Percentiles rank a stretch among this genome's conserved stretches.
Conservation (phyloP, 2,888 invertebrate species). For the Sepioteuthis lessoniana region DNA sequence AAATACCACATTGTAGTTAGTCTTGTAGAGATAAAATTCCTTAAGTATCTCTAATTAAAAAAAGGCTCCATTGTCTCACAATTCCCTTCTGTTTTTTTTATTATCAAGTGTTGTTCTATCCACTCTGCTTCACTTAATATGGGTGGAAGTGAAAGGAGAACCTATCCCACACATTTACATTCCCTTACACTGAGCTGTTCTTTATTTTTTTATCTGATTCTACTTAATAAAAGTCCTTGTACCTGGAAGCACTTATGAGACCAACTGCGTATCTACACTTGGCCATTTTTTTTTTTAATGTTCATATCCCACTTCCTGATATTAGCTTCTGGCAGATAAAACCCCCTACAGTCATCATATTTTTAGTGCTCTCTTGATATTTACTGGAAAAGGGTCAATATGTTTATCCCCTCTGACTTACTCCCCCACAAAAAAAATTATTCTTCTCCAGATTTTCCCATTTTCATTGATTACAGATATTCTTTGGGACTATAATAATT, state of each 20-base stretch:
- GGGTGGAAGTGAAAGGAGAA: not conserved
- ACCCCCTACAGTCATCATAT: not conserved
- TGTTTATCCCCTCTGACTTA: not conserved
- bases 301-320: not conserved
- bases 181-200: not conserved
- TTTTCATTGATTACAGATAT: not conserved
- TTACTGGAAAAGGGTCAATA: not conserved
- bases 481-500: not conserved
- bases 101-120: not conserved
- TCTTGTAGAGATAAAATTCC: not conserved
- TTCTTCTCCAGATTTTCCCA: not conserved
- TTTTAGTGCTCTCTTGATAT: not conserved
- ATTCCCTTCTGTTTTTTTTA: not conserved
- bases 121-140: not conserved
- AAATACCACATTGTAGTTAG: not conserved
- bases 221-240: not conserved
- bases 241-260: not conserved
- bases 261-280: not conserved
- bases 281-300: not conserved
- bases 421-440: not conserved
- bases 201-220: not conserved
- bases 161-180: not conserved
- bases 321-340: not conserved
- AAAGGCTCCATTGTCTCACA: not conserved
- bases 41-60: not conserved